Evolutionary conservation across 2,113 vertebrate species (phyloP), one percentile per base, ranked within the genome.

Genomic region (Zosterops lateralis): DNA sequence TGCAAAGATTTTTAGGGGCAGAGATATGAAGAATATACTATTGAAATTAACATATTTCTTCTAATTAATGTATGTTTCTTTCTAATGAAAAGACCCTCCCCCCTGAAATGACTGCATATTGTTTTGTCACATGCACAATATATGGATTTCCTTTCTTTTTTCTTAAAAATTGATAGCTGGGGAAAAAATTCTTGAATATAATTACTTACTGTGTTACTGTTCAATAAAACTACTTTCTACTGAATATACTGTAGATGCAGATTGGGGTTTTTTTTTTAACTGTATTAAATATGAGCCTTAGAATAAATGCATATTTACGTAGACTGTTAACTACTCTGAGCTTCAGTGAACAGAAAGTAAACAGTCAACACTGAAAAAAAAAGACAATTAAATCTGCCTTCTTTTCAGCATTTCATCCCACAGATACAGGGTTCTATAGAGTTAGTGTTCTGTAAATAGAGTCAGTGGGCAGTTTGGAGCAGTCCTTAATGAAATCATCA

Each of bases 51-150:
- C 91, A 92, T 89, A 95, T 87, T 56, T 62, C 62, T 89, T 73
- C 97, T 97, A 97, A 98, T 98, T 98, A 98, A 97, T 92, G 86
- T 83, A 60, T 34, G 12, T 79, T 89, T 67, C 78, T 72, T 94
- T 70, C 94, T 96, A 97, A 98, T 96, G 96, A 97, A 94, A 71
- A 48, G 36, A 71, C 19, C 44, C 62, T 71, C 68, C 57, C 53
- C 56, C 54, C 22, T 89, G 48, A 44, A 61, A 70, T 76, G 85
- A 84, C 84, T 74, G 56, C 73, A 60, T 62, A 90, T 80, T 80
- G 75, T 90, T 96, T 96, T 97, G 92, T 85, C 65, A 57, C 66
- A 70, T 57, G 78, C 54, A 77, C 24, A 82, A 18, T 94, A 72
- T 53, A 67, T 78, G 68, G 31, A 85, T 90, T 92, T 66, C 20